Base-by-base conservation (phyloP, 2,113 vertebrate species). In the Chaenogobius annularis region DNA sequence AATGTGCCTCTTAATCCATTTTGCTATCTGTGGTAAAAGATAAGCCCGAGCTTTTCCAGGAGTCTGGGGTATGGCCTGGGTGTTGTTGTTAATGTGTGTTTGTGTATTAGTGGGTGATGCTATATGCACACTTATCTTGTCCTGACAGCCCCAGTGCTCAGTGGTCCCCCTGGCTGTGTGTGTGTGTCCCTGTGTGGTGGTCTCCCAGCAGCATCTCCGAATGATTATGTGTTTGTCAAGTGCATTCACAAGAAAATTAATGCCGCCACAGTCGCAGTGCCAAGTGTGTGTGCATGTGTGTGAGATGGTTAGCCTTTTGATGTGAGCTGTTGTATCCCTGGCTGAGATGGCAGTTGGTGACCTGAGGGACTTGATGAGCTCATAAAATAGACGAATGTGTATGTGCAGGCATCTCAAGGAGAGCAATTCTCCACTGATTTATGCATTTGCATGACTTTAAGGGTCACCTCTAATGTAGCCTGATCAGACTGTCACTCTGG, bases 351-450 rank as follows among this genome's bases (percentile, higher is more conserved):
- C 73, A 69, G 87, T 90, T 91, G 90, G 88, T 93, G 93, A 93
- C 90, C 90, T 82, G 84, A 85, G 83, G 91, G 92, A 90, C 91
- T 91, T 91, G 90, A 91, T 90, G 91, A 91, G 88, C 91, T 93
- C 91, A 91, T 91, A 90, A 93, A 90, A 90, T 79, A 89, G 81
- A 73, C 81, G 81, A 15, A 50, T 87, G 72, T 82, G n/a, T 85
- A 73, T 74, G 72, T 79, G 68, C 86, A 48, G 43, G 76, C n/a
- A 56, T 78, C 74, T 70, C 70, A 72, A 56, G 70, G 75, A 78
- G 44, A 79, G 70, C 71, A 72, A 69, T 80, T 72, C 20, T 61
- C 68, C 69, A 79, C 68, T 82, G 81, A 89, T 88, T 85, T 86
- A 87, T 84, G 80, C 76, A 83, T 79, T 81, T 83, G 73, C 69